Percentiles rank a stretch among this genome's conserved stretches.
These are phyloP conservation scores for Melanitta fusca DNA, from an alignment of 2,797 vertebrate species.

Conservation along the genomic window DNA sequence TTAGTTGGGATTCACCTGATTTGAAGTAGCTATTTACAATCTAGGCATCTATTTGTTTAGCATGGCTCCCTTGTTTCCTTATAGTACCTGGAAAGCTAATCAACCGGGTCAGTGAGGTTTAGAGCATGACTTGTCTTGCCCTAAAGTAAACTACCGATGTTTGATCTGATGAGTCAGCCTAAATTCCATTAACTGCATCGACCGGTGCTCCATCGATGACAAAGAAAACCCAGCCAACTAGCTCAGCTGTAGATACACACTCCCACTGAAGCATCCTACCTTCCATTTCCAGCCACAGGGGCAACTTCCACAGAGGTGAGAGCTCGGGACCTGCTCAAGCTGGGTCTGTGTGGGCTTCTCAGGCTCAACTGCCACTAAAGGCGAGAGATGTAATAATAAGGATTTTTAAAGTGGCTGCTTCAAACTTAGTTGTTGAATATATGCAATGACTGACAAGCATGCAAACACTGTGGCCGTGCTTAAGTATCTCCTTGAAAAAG, in stretches of 20 bases:
- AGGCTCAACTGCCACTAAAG: background rate
- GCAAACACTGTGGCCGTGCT: fast-evolving
- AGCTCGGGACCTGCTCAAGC: background rate
- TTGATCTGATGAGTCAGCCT: background rate
- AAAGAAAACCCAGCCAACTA: background rate
- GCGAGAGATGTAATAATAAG: fast-evolving
- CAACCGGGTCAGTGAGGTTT: background rate
- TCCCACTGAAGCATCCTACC: background rate
- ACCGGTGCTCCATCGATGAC: background rate
- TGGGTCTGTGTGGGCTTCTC: background rate
- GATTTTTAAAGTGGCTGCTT: background rate
- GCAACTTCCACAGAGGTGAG: background rate
- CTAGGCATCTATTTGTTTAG: background rate
- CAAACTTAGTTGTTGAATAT: background rate
- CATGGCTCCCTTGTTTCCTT: fast-evolving
- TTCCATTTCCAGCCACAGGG: background rate
- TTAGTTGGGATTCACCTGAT: background rate
- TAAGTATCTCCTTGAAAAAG: background rate
- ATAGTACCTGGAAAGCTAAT: background rate
- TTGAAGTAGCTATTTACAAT: background rate
- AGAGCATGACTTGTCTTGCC: background rate
- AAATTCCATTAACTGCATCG: background rate
- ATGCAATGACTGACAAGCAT: fast-evolving
- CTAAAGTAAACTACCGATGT: background rate
- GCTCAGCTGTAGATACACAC: fast-evolving